Base-by-base conservation (phyloP, 2,888 invertebrate genomes). In the Sympetrum striolatum region DNA sequence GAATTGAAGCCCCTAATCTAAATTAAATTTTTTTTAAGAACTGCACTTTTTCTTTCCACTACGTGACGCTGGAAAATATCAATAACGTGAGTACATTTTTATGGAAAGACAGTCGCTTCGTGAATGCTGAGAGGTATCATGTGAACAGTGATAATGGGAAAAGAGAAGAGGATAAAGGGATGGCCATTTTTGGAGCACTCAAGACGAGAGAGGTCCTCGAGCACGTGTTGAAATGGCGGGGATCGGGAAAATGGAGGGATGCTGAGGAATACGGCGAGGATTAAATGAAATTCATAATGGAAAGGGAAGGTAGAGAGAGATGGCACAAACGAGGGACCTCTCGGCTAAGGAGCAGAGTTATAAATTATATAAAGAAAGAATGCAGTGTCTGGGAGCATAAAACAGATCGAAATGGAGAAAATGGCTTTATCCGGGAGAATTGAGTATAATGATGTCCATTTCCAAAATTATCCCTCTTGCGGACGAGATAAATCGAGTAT, bases 141-240 rank as follows among this genome's bases (percentile, higher is more conserved):
- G 1, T 22, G 64, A 64, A 64, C 25, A 25, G 64, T n/a, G 12
- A 73, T 25, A 25, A 73, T 73, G 31, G 73, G 31, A 12, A 73
- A 8, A 73, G 73, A 12, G 39, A 22, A 39, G 37, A 58, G 14
- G 82, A 37, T 31, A 60, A 82, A 18, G 48, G 60, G 86, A 60
- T 22, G 60, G 60, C 12, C 58, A n/a, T 60, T 37, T n/a, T 60
- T 22, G n/a, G 37, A 35, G 22, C 82, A 18, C 35, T 82, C 58
- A n/a, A 31, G 82, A 25, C 22, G 58, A 53, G 86, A 82, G 82
- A 39, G 86, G 37, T 8, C 14, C 31, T 86, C 64, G 39, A 37
- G 60, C 86, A 86, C 60, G 86, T 86, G 86, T 86, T 86, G 60
- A 73, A 60, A 64, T n/a, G 60, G 37, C 86, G 82, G 25, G 12